Conservation (phyloP, 2,113 vertebrate genomes). For the Felis chaus region DNA sequence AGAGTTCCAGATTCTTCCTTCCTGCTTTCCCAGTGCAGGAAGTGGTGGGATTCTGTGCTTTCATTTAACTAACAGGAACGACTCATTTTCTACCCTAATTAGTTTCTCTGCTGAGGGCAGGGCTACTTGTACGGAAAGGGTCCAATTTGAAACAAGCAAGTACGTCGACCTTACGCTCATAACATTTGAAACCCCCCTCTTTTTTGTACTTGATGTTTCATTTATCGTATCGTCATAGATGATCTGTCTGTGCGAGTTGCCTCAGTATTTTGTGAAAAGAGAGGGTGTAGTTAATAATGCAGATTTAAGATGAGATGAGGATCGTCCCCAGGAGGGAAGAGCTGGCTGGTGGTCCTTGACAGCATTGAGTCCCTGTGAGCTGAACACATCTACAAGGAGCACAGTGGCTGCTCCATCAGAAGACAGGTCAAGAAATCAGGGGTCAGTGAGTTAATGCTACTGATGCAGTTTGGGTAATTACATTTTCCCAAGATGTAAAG, state of each 20-base stretch:
- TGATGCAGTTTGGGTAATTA: not conserved
- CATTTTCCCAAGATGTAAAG: not conserved
- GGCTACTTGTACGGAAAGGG: not conserved
- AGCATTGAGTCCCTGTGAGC: not conserved
- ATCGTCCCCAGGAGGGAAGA: not conserved
- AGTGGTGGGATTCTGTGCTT: not conserved
- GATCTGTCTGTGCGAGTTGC: not conserved
- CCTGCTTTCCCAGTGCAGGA: not conserved
- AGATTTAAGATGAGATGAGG: not conserved
- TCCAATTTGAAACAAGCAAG: not conserved
- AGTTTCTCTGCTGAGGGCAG: not conserved
- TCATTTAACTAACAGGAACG: not conserved
- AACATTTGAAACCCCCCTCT: not conserved
- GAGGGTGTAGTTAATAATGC: not conserved
- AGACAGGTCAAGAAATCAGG: not conserved
- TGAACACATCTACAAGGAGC: accelerated
- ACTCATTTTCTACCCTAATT: not conserved
- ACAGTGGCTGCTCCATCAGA: accelerated
- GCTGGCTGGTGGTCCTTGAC: not conserved
- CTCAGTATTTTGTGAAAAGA: not conserved
- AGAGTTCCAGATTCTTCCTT: not conserved
- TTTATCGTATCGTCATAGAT: not conserved
- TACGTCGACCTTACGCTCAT: not conserved
- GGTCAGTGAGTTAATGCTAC: no score
- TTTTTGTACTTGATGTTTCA: not conserved